Evolutionary conservation across 37 sponge, comb jelly and placozoan species (phyloP), one percentile per base, ranked within the genome.

Genomic region (Halisarca cf. caerulea): DNA sequence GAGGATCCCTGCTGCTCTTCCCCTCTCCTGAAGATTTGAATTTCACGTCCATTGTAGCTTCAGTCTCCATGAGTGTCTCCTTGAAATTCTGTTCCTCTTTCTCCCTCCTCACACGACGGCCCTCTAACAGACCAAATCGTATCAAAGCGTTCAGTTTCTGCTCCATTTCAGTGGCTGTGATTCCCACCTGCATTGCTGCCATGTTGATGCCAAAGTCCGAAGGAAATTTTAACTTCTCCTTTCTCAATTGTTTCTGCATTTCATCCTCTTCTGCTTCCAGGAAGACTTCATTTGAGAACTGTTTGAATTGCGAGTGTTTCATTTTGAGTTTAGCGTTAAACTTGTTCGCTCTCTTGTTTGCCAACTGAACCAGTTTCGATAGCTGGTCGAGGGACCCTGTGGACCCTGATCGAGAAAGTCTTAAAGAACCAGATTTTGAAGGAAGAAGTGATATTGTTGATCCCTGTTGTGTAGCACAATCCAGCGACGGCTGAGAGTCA

Each of bases 261-360:
- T 85, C 92, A 78, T 85, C 88, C 57, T 92, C 86, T 3, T 85
- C 89, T 0, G 45, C 85, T 45, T 91, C 88, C 58, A 54, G 47
- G 32, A 71, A 74, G n/a, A 74, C 11, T 41, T 74, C 38, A 14
- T 42, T 36, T n/a, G 58, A 36, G 35, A 58, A 80, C 6, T 34
- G 58, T 51, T 36, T 45, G 20, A 80, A 25, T 2, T 80, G 59
- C 17, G 58, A 80, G 2, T 80, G 58, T 8, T 33, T 80, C 44
- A 74, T 74, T 24, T 74, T 33, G 18, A 74, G 32, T 23, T 74
- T 74, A 17, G 24, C 42, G 15, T 74, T 74, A 25, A 74, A 41
- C 36, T 37, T 37, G 24, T 33, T 0, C 6, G 77, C 77, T 39
- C 44, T 40, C 17, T 11, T 17, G 17, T 55, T 55, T n/a, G n/a